These are phyloP conservation scores for Anoplopoma fimbria DNA, from an alignment of 2,113 vertebrate species.

Conservation along the genomic window DNA sequence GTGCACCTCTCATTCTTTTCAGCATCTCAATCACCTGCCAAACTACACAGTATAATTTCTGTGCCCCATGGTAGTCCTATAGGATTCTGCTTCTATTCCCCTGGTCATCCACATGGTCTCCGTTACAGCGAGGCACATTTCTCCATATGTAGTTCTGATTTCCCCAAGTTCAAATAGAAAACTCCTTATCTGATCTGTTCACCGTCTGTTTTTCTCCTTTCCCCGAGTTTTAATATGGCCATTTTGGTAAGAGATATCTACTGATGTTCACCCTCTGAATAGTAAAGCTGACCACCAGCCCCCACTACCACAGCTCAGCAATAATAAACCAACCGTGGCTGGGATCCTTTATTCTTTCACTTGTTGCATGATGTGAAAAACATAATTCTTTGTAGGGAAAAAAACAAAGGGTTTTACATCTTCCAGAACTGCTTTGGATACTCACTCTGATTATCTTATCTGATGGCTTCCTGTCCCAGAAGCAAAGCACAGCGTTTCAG, in stretches of 20 bases:
- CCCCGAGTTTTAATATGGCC: constrained; percentile 65
- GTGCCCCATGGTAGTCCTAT: constrained; percentile 9
- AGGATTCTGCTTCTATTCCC: constrained; percentile 11
- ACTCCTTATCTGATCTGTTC: constrained; percentile 67
- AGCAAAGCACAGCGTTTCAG: constrained; percentile 15
- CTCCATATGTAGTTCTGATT: constrained; percentile 67
- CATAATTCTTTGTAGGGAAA: constrained; percentile 46
- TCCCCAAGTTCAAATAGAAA: constrained; percentile 63
- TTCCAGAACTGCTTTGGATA: constrained; percentile 64
- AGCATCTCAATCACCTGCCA: constrained; percentile 40
- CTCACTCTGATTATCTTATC: constrained; percentile 66
- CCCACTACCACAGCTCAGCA: constrained; percentile 62
- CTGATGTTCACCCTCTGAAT: constrained; percentile 70
- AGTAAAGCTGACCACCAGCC: constrained; percentile 66
- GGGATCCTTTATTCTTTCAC: constrained; percentile 64
- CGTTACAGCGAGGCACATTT: constrained; percentile 38
- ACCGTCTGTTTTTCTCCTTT: constrained; percentile 72
- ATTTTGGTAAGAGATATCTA: constrained; percentile 74
- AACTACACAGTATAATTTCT: constrained; percentile 9
- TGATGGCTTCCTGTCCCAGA: constrained; percentile 50
- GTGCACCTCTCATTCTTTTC: constrained; percentile 33
- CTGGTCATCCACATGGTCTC: constrained; percentile 38
- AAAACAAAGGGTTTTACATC: constrained; percentile 43
- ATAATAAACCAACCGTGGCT: constrained; percentile 61
- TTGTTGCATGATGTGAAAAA: constrained; percentile 73